phyloP scores from a whole-genome alignment of 1,140 invertebrate genomes.

The Lysiphlebus fabarum region DNA sequence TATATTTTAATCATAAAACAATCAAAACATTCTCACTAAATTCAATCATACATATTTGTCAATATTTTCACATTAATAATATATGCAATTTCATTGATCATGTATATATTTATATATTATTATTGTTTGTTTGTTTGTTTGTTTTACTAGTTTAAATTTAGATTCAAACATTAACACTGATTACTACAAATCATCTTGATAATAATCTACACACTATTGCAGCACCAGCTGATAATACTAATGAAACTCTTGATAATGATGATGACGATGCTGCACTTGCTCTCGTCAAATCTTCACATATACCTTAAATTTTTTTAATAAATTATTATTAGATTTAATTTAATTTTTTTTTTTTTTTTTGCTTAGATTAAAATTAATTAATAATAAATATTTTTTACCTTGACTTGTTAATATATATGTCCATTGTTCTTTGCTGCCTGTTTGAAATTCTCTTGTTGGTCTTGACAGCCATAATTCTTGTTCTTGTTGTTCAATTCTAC shows the following conservation, averaged over 20 bases:
- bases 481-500: constrained; percentile 33
- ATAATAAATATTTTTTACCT: constrained; percentile 36
- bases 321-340: constrained; percentile 4
- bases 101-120: constrained; percentile 14
- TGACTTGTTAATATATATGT: constrained; percentile 46
- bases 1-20: too few species aligned
- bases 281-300: constrained; percentile 49
- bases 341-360: constrained; percentile 5
- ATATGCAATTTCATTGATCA: constrained; percentile 15
- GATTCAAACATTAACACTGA: constrained; percentile 2
- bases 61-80: neutral
- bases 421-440: constrained; percentile 39
- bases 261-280: constrained; percentile 46
- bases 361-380: neutral
- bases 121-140: constrained; percentile 16
- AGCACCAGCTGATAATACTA: constrained; percentile 32
- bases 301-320: constrained; percentile 29
- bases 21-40: too few species aligned
- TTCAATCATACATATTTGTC: neutral
- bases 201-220: constrained; percentile 36
- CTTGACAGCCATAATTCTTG: constrained; percentile 44
- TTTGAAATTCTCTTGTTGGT: constrained; percentile 41
- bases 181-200: constrained; percentile 50
- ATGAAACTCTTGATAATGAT: constrained; percentile 39
- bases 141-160: constrained; percentile 11